These are phyloP conservation scores for Acleris emargana DNA, from an alignment of 2,888 invertebrate genomes.

Conservation along the genomic window DNA sequence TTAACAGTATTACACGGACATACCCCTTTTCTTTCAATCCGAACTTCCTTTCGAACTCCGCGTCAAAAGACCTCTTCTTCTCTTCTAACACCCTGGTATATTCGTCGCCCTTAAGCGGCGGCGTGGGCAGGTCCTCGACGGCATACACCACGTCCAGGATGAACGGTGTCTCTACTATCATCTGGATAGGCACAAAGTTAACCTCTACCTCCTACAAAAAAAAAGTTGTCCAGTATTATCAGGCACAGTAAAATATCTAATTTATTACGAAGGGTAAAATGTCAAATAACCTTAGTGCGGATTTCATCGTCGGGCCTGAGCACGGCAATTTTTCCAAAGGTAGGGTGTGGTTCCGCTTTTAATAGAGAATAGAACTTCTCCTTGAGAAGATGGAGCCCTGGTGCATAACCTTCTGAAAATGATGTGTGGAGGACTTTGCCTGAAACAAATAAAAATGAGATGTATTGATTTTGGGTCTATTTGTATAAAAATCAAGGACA, in stretches of 20 bases:
- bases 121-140: constrained; percentile 86
- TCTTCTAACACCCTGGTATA: constrained; percentile 86
- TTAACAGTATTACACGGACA: constrained; percentile 40
- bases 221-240: neutral
- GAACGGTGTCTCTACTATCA: constrained; percentile 91
- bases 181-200: constrained; percentile 91
- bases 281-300: constrained; percentile 50
- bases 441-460: constrained; percentile 41
- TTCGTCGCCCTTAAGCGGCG: constrained; percentile 81
- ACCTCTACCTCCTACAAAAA: constrained; percentile 71
- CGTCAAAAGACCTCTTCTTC: constrained; percentile 86
- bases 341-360: constrained; percentile 78
- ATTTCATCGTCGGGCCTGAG: constrained; percentile 57
- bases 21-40: constrained; percentile 88
- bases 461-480: too few species aligned
- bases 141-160: constrained; percentile 93
- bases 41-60: constrained; percentile 92
- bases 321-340: constrained; percentile 58
- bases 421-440: constrained; percentile 88
- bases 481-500: too few species aligned
- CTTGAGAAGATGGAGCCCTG: constrained; percentile 88
- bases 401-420: constrained; percentile 87
- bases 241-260: too few species aligned
- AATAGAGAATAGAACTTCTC: constrained; percentile 90
- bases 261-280: too few species aligned